These are phyloP conservation scores for Yponomeuta evonymella DNA, from an alignment of 2,888 invertebrate species.

Conservation along the genomic window DNA sequence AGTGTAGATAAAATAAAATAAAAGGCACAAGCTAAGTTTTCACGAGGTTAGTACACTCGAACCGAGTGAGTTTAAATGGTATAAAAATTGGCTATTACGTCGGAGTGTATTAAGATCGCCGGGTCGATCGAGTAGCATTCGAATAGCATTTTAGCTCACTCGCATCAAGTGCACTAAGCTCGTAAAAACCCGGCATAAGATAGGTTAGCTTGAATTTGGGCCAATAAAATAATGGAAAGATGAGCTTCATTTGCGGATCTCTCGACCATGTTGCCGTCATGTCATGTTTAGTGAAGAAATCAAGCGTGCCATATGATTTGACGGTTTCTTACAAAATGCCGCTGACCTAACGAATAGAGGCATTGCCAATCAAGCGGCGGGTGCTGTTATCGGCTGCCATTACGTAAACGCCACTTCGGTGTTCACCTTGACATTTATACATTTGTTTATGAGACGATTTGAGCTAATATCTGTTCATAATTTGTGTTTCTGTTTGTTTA, in stretches of 20 bases:
- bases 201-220: too few relatives aligned
- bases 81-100: too few relatives aligned
- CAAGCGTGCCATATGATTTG: not conserved
- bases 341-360: not conserved
- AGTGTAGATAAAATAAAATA: too few relatives aligned
- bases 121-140: too few relatives aligned
- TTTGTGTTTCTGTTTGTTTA: constrained; percentile 2
- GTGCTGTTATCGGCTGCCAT: not conserved
- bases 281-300: not conserved
- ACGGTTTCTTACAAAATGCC: not conserved
- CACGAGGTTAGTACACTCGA: too few relatives aligned
- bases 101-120: too few relatives aligned
- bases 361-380: constrained; percentile 6
- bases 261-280: not conserved
- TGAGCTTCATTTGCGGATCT: not conserved
- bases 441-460: constrained; percentile 6
- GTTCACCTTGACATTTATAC: constrained; percentile 13
- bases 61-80: too few relatives aligned
- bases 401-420: constrained; percentile 6
- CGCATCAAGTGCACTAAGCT: too few relatives aligned
- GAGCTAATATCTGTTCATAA: not conserved
- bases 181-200: too few relatives aligned
- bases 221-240: too few relatives aligned
- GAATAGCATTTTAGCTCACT: too few relatives aligned
- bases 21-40: too few relatives aligned